These are phyloP conservation scores for Onychorhynchus coronatus DNA, from an alignment of 2,113 vertebrate genomes.

Conservation along the genomic window DNA sequence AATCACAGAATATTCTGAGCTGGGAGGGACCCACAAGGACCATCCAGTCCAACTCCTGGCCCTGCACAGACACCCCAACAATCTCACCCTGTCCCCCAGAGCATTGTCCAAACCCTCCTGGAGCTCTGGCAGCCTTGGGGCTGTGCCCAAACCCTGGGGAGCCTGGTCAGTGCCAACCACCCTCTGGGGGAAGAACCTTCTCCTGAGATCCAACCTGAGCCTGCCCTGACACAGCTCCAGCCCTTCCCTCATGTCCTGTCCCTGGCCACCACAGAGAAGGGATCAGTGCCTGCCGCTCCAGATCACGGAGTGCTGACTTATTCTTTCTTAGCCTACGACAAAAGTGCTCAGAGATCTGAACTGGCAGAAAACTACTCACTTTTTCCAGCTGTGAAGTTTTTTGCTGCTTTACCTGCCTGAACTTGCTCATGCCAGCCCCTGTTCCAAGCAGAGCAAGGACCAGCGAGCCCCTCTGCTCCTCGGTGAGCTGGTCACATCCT, in stretches of 20 bases:
- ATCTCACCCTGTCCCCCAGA: neutral
- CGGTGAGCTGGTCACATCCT: neutral
- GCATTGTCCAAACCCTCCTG: rapidly evolving
- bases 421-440: rapidly evolving
- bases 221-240: neutral
- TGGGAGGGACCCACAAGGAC: neutral
- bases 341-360: neutral
- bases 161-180: neutral
- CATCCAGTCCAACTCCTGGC: neutral
- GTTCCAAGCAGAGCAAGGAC: rapidly evolving
- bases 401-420: neutral
- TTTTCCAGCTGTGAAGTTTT: neutral
- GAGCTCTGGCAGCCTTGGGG: neutral
- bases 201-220: rapidly evolving
- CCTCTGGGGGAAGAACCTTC: neutral
- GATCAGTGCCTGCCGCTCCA: neutral
- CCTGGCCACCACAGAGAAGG: neutral
- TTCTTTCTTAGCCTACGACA: neutral
- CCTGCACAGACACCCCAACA: neutral
- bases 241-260: rapidly evolving
- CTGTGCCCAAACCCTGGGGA: neutral
- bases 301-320: rapidly evolving
- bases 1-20: rapidly evolving
- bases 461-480: neutral
- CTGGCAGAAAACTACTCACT: neutral